Evolutionary conservation across 1,140 invertebrate genomes (phyloP), one percentile per base, ranked within the genome.

Genomic region (Cotesia vestalis): DNA sequence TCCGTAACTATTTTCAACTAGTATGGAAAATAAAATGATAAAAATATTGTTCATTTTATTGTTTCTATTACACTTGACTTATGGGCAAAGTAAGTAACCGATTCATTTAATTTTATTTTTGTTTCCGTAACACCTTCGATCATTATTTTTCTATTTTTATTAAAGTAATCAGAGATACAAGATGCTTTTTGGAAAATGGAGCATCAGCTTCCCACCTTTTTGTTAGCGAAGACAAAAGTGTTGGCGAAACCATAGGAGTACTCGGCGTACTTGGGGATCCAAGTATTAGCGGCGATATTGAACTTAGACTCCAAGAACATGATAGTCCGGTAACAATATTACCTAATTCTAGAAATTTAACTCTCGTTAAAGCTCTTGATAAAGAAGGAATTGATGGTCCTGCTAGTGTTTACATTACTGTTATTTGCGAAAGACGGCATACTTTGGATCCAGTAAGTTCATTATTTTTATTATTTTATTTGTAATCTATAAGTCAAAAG

Each of bases 131-230:
- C 52, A 53, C 17, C 3, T 27, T 27, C 1, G 27, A n/a, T 8
- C 38, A 14, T 68, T 57, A 14, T 38, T 51, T 35, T 38, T 11
- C 40, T 34, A 14, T 46, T 20, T 51, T 60, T 61, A 52, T 46
- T 60, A 17, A 61, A 88, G 88, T 84, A 61, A 90, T 91, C 78
- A 88, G 90, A 78, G 94, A 96, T 86, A 94, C 93, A 78, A 89
- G 95, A 80, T 97, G 95, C 82, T 97, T 94, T 83, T 84, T 97
- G 78, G 93, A 95, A 84, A 95, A 93, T 77, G 95, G 95, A 35
- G 94, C 94, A 35, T 95, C 95, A 0, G 94, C 95, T 3, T 94
- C 95, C 82, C 95, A 93, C 82, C 95, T 97, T 79, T 94, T 96
- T 81, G 94, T 96, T 72, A 92, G 91, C 80, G 95, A 97, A 88